phyloP scores from a whole-genome alignment of 2,797 vertebrate species.

The Epinephelus coioides region DNA sequence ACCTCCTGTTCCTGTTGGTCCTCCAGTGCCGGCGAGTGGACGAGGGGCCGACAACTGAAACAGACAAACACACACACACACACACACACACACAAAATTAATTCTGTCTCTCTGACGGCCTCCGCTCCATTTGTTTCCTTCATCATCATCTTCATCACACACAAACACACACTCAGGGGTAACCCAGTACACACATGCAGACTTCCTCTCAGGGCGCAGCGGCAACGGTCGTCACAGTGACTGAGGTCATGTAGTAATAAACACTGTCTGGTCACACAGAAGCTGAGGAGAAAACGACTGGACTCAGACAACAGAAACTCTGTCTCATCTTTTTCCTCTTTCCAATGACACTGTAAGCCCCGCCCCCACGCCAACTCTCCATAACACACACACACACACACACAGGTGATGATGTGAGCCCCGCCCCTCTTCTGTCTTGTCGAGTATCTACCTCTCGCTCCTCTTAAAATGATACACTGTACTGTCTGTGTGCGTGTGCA shows the following conservation, averaged over 20 bases:
- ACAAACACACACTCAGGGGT: constrained; percentile 33
- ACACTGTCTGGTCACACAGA: constrained; percentile 73
- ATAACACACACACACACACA: constrained; percentile 7
- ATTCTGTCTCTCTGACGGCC: constrained; percentile 68
- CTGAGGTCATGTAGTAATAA: constrained; percentile 70
- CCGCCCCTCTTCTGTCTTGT: constrained; percentile 67
- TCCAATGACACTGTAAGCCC: constrained; percentile 72
- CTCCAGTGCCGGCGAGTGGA: constrained; percentile 86
- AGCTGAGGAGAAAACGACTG: constrained; percentile 48
- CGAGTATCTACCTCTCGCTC: constrained; percentile 86
- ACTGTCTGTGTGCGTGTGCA: constrained; percentile 49
- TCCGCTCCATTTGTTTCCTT: constrained; percentile 65
- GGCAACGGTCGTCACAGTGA: constrained; percentile 36
- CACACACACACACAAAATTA: constrained; percentile 33
- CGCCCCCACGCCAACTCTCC: constrained; percentile 4
- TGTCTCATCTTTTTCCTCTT: constrained; percentile 29
- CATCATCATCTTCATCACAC: constrained; percentile 10
- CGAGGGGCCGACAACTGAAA: constrained; percentile 82
- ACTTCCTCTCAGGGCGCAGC: constrained; percentile 60
- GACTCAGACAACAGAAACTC: constrained; percentile 64
- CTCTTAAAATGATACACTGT: constrained; percentile 80
- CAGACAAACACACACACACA: constrained; percentile 28
- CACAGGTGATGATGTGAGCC: constrained; percentile 5
- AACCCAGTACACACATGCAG: constrained; percentile 28
- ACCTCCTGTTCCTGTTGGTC: constrained; percentile 86